Conservation (phyloP, 2,797 vertebrate genomes). For the Falco columbarius region DNA sequence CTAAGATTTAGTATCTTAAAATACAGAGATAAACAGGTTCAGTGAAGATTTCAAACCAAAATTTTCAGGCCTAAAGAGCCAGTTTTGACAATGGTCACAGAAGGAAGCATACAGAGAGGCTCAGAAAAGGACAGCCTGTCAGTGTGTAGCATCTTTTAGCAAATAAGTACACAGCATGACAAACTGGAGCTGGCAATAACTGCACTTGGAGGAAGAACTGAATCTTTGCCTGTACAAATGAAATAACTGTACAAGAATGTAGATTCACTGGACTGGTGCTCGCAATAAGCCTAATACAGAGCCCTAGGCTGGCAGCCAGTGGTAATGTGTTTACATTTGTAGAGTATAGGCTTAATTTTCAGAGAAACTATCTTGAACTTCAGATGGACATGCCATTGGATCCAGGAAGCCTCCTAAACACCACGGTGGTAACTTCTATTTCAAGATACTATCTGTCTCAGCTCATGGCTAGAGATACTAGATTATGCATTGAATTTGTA, state of each 20-base stretch:
- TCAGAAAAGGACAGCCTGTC: background rate
- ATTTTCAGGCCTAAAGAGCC: background rate
- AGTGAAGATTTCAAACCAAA: background rate
- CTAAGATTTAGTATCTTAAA: background rate
- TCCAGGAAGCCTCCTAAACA: background rate
- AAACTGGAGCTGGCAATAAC: background rate
- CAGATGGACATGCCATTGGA: background rate
- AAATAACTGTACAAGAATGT: background rate
- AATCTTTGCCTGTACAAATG: background rate
- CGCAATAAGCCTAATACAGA: background rate
- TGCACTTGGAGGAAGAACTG: background rate
- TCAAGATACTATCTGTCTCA: background rate
- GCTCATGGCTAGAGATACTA: background rate
- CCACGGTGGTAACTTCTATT: background rate
- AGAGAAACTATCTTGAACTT: background rate
- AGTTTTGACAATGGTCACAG: background rate
- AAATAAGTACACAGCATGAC: background rate
- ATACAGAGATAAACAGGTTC: background rate
- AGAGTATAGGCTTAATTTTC: background rate
- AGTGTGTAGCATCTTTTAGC: background rate
- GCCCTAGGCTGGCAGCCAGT: background rate
- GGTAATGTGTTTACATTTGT: background rate
- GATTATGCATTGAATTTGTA: background rate
- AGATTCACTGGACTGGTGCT: background rate
- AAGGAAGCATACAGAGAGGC: background rate